Evolutionary conservation across 2,888 invertebrate species (phyloP), one percentile per base, ranked within the genome.

Genomic region (Pollenia labialis): DNA sequence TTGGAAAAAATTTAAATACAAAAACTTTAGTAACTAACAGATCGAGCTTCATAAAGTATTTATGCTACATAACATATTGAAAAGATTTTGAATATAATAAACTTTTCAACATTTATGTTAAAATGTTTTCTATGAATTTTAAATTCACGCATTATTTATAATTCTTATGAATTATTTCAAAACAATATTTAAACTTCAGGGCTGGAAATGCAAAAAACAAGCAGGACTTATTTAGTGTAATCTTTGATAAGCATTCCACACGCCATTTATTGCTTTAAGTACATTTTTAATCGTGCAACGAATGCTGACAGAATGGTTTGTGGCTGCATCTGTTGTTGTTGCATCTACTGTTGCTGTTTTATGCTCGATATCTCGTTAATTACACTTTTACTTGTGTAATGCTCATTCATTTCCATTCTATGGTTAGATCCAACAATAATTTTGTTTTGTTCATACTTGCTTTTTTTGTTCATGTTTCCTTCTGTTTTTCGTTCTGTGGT

Each of bases 231-330:
- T 72, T 69, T 84, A 84, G 68, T 81, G 77, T 80, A 86, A 86
- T 88, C 77, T 81, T 86, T 81, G 56, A 74, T 81, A 87, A 88
- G 81, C 82, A 88, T 85, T 88, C 88, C 85, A 80, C 88, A 88
- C 85, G 81, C 85, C 88, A 88, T 88, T 88, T 82, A 80, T 46
- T 75, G 46, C 58, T 58, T 64, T 83, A 86, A 83, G 71, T 56
- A 79, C 71, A 83, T 81, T 81, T 77, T 85, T 85, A 81, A 81
- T 79, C 77, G 74, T 74, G 81, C 85, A 85, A 71, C 52, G 79
- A 69, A 79, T 72, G 64, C 71, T 32, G 32, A 4, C 32, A 32
- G 32, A 46, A 66, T 58, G 44, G 56, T 16, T 58, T 62, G 46
- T 48, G 66, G 74, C 52, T 80, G 52, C 56, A 42, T 48, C 9